phyloP scores from a whole-genome alignment of 2,888 invertebrate genomes.

The Lithophane leautieri region DNA sequence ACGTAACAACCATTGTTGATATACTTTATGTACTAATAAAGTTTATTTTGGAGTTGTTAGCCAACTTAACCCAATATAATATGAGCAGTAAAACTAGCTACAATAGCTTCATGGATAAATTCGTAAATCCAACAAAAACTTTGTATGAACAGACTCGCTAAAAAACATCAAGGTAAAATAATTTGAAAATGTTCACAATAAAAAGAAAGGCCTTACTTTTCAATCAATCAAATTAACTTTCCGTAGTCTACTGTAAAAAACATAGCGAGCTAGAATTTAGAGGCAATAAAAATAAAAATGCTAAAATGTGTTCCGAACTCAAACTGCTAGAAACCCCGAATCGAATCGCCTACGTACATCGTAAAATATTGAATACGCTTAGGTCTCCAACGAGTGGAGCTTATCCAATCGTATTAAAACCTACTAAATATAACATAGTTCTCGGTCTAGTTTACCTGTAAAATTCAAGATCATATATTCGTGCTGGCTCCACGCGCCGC shows the following conservation, averaged over 20 bases:
- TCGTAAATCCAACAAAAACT: conserved; percentile 18
- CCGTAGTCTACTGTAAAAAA: conserved; percentile 14
- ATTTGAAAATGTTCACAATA: conserved; percentile 12
- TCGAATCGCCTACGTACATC: conserved; percentile 43
- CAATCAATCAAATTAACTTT: conserved; percentile 27
- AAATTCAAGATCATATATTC: conserved; percentile 78
- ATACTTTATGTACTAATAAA: conserved; percentile 62
- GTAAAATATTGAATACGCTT: conserved; percentile 57
- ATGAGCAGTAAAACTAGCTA: conserved; percentile 31
- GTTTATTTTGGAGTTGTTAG: conserved; percentile 49
- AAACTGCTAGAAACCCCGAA: conserved; percentile 26
- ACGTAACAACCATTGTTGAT: conserved; percentile 62
- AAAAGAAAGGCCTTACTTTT: not conserved
- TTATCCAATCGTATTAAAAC: conserved; percentile 65
- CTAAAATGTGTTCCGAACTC: conserved; percentile 22
- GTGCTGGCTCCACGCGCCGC: conserved; percentile 59
- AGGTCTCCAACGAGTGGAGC: conserved; percentile 36
- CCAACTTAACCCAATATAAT: conserved; percentile 47
- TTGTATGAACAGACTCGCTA: not conserved
- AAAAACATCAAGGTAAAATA: conserved; percentile 27
- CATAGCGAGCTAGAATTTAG: conserved; percentile 29
- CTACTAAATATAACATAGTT: conserved; percentile 64
- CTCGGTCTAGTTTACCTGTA: conserved; percentile 67
- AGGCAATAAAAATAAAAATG: conserved; percentile 49
- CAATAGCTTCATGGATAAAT: conserved; percentile 36